Evolutionary conservation across 2,888 invertebrate species (phyloP), one percentile per base, ranked within the genome.

Genomic region (Quadriops clusia): DNA sequence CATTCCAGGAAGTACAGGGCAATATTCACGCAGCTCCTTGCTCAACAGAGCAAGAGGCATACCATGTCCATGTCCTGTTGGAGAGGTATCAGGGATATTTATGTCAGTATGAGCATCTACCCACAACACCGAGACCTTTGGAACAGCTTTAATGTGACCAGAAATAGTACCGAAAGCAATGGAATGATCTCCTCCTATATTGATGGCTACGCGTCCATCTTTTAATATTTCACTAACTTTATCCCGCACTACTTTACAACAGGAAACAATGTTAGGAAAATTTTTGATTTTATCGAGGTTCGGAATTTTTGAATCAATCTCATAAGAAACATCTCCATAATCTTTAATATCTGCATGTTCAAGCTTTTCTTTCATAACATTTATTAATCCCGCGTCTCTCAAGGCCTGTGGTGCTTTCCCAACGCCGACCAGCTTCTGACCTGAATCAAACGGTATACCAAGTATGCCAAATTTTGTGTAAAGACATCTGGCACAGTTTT

Each of bases 51-150:
- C 80, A 4, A 90, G 72, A 0, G 90, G 84, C 72, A 74, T 74
- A 11, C 76, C 81, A 48, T 82, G 80, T 24, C 77, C 68, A 52
- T 91, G 86, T 6, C 91, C 91, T 12, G 78, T 74, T 3, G 56
- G 65, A 3, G 87, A 85, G 0, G 86, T 85, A 51, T 73, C 72
- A 47, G 85, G 83, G 8, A 91, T 83, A 63, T 94, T 93, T 42
- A 93, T 72, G 61, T 94, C 93, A 4, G 91, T 83, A 56, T 91
- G 91, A 2, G 91, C 90, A 58, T 91, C 91, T 17, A 91, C 72
- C 89, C 89, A 91, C 24, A 91, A 65, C 28, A 90, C 68, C 37
- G 81, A 78, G 44, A 86, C 64, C 47, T 87, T 75, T 40, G 72
- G 63, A 38, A 70, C 68, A 20, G 71, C 68, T 43, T 62, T 65